Conservation (phyloP, 2,888 invertebrate genomes). For the Epistrophella euchroma region DNA sequence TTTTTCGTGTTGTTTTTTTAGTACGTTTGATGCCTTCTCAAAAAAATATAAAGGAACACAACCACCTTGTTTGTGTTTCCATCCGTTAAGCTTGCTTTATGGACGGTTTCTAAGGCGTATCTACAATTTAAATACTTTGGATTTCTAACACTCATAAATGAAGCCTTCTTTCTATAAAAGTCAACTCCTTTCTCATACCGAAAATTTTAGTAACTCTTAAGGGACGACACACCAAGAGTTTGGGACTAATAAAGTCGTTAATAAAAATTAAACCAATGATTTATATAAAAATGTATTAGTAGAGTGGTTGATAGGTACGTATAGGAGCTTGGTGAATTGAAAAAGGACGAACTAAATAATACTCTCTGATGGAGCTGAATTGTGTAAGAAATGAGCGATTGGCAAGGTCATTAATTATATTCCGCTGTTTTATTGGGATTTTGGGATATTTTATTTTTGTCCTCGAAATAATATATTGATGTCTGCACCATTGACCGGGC, state of each 20-base stretch:
- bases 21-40: constrained; percentile 8
- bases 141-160: constrained; percentile 7
- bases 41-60: neutral
- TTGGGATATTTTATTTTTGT: constrained; percentile 53
- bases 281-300: constrained; percentile 65
- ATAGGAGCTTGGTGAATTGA: neutral
- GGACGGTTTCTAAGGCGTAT: constrained; percentile 43
- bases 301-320: constrained; percentile 32
- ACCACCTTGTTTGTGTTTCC: constrained; percentile 6
- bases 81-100: constrained; percentile 51
- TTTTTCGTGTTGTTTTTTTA: neutral
- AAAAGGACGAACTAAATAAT: constrained; percentile 26
- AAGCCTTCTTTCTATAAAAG: neutral
- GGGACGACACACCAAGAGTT: neutral
- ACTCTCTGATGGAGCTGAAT: neutral
- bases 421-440: constrained; percentile 31
- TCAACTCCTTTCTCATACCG: neutral
- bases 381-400: constrained; percentile 60
- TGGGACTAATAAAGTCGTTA: constrained; percentile 68
- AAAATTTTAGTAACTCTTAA: constrained; percentile 8
- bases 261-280: constrained; percentile 74
- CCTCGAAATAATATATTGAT: constrained; percentile 26
- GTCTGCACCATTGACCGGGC: constrained; percentile 38
- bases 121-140: constrained; percentile 44
- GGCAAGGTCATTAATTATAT: constrained; percentile 60